phyloP scores from a whole-genome alignment of 2,797 vertebrate genomes.

The Natrix natrix region DNA sequence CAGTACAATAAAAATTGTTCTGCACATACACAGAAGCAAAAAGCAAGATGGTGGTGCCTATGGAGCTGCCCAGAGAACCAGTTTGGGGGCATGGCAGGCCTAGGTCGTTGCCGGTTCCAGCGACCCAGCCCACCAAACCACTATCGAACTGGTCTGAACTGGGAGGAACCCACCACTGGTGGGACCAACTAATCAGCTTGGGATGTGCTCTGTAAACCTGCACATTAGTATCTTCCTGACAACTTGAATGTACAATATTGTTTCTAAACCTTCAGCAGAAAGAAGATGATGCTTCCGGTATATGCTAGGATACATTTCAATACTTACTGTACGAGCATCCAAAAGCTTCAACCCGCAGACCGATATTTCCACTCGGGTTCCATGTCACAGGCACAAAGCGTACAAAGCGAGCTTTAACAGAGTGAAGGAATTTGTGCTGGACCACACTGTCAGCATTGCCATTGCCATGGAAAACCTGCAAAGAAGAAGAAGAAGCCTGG shows the following conservation, averaged over 20 bases:
- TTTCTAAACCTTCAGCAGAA: not conserved
- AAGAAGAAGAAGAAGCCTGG: constrained; percentile 50
- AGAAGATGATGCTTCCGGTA: not conserved
- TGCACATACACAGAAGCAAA: no score
- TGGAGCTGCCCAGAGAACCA: no score
- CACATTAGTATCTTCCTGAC: not conserved
- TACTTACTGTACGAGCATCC: constrained; percentile 96
- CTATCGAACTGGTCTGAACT: no score
- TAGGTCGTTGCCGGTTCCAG: no score
- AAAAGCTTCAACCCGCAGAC: constrained; percentile 87
- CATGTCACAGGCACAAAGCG: constrained; percentile 89
- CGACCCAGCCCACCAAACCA: no score
- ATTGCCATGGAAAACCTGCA: constrained; percentile 87
- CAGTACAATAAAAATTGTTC: no score
- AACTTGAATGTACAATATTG: not conserved
- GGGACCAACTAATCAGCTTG: not conserved
- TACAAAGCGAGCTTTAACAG: constrained; percentile 86
- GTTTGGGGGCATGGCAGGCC: no score
- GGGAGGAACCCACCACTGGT: no score
- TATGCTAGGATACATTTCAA: not conserved
- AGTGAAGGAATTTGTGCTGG: constrained; percentile 86
- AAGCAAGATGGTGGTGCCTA: no score
- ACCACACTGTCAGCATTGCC: constrained; percentile 85
- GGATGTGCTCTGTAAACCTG: not conserved
- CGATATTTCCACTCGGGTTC: constrained; percentile 84